Conservation (phyloP, 2,888 invertebrate species). For the Xanthia togata region DNA sequence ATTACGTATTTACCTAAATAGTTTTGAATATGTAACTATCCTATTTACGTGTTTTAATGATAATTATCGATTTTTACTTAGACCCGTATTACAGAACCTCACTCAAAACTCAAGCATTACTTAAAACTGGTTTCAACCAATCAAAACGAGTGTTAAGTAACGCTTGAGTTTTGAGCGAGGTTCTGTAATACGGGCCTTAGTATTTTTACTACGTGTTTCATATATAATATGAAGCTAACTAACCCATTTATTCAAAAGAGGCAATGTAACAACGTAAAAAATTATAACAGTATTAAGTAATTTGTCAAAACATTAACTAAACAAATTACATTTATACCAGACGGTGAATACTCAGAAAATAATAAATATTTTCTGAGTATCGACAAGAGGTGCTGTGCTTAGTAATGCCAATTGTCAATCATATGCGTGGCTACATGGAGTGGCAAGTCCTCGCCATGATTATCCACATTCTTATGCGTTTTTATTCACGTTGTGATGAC, state of each 20-base stretch:
- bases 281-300: neutral
- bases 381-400: neutral
- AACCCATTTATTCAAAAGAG: neutral
- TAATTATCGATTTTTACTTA: neutral
- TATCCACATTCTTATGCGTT: conserved; percentile 9
- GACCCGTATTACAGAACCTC: too few relatives aligned
- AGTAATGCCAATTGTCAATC: neutral
- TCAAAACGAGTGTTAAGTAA: too few relatives aligned
- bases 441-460: conserved; percentile 11
- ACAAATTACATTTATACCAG: neutral
- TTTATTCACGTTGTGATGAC: conserved; percentile 18
- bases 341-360: neutral
- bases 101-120: too few relatives aligned
- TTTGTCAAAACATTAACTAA: neutral
- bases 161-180: too few relatives aligned
- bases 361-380: conserved; percentile 8
- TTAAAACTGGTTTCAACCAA: too few relatives aligned
- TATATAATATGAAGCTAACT: neutral
- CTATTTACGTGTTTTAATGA: neutral
- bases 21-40: too few relatives aligned
- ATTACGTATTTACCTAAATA: neutral
- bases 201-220: neutral
- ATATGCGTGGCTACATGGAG: neutral
- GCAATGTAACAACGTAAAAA: neutral
- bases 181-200: too few relatives aligned